phyloP scores from a whole-genome alignment of 1,140 invertebrate species.

The Schlechtendalia chinensis region DNA sequence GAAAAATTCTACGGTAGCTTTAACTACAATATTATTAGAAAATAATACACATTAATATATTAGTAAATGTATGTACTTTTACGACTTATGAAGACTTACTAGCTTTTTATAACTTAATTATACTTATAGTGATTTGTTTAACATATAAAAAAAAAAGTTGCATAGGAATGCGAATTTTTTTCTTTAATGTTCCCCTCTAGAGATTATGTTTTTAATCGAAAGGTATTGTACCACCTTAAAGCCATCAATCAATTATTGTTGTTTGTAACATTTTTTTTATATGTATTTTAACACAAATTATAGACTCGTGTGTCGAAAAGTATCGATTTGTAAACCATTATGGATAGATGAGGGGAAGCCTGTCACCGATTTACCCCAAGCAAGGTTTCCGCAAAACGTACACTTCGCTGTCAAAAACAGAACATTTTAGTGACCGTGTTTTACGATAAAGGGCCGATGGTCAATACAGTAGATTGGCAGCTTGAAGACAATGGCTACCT shows the following conservation, averaged over 20 bases:
- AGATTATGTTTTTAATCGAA: too few species aligned
- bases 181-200: too few species aligned
- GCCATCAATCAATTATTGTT: background rate
- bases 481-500: background rate
- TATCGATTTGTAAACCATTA: slow-evolving; percentile 25
- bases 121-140: too few species aligned
- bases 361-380: background rate
- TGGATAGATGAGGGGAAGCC: background rate
- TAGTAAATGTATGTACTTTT: too few species aligned
- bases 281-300: background rate
- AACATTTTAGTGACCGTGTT: background rate
- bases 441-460: background rate
- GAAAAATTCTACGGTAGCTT: too few species aligned
- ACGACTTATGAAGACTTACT: too few species aligned
- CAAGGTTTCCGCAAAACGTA: background rate
- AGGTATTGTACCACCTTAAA: background rate
- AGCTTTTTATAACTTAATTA: too few species aligned
- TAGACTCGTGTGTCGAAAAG: background rate
- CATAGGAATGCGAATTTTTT: too few species aligned
- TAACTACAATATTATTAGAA: too few species aligned
- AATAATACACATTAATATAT: too few species aligned
- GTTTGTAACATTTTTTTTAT: background rate
- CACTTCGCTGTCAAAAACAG: slow-evolving; percentile 3
- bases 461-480: background rate
- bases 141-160: too few species aligned